These are phyloP conservation scores for Sebastes steindachneri DNA, from an alignment of 2,797 vertebrate species.

Conservation along the genomic window DNA sequence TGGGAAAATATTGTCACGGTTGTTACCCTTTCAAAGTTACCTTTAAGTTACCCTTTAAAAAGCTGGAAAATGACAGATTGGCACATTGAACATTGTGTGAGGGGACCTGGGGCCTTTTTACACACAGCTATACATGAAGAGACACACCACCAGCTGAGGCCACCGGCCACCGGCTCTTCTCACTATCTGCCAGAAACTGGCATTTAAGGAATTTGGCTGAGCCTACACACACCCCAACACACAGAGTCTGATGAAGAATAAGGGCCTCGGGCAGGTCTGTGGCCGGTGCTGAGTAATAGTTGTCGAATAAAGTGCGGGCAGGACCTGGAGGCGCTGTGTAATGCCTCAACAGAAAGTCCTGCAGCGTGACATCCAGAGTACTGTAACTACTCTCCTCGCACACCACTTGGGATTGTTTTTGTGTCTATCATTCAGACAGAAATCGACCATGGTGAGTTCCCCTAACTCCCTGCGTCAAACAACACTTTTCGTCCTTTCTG, in stretches of 20 bases:
- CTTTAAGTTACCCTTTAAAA: background rate
- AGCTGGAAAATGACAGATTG: background rate
- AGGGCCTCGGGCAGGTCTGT: conserved; percentile 4
- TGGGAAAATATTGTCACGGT: no score
- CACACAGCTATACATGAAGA: background rate
- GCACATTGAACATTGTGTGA: background rate
- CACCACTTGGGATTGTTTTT: conserved; percentile 33
- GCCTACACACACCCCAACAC: background rate
- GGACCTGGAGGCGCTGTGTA: background rate
- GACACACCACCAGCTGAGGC: background rate
- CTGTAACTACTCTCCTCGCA: conserved; percentile 30
- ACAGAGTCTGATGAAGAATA: conserved; percentile 17
- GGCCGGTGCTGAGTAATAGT: conserved; percentile 29
- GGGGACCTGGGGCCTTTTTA: background rate
- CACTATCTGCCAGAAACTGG: background rate
- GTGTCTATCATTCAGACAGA: conserved; percentile 49
- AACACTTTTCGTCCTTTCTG: conserved; percentile 43
- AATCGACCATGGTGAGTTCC: conserved; percentile 40
- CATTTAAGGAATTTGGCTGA: conserved; percentile 21
- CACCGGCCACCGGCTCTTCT: background rate
- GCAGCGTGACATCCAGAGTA: conserved; percentile 28
- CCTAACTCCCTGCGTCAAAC: conserved; percentile 45
- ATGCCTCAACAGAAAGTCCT: conserved; percentile 35
- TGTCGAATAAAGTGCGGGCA: conserved; percentile 2
- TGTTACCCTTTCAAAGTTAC: no score